A percentile compares a stretch with the other conserved stretches of the same genome.
Evolutionary conservation across 1,140 invertebrate species (phyloP).

Genomic region (Sitophilus oryzae): DNA sequence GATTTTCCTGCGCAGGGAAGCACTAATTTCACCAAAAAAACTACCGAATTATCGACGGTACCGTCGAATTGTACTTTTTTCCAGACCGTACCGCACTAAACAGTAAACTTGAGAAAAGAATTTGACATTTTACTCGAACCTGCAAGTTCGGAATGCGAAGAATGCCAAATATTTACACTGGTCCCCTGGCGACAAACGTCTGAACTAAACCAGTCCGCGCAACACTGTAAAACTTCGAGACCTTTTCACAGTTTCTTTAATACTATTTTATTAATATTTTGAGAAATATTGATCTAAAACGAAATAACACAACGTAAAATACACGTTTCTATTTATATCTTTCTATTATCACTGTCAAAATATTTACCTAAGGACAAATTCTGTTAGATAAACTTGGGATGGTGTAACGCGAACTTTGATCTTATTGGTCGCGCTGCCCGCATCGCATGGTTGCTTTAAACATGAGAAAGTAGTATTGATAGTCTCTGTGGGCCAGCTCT

Average conservation of each 20-base stretch:
- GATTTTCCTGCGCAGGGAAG: background rate
- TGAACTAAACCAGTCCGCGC: conserved; percentile 29
- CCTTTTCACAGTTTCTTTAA: no score
- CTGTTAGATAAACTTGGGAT: conserved; percentile 14
- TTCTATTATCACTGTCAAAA: conserved; percentile 9
- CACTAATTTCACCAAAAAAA: conserved; percentile 5
- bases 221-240: no score
- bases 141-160: conserved; percentile 43
- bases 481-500: background rate
- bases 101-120: conserved; percentile 44
- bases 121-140: conserved; percentile 48
- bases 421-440: conserved; percentile 29
- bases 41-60: background rate
- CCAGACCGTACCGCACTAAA: conserved; percentile 36
- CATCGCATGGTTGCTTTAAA: conserved; percentile 29
- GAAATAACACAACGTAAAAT: background rate
- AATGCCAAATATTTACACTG: conserved; percentile 45
- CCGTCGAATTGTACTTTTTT: conserved; percentile 32
- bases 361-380: conserved; percentile 7
- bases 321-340: background rate
- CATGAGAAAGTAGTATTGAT: conserved; percentile 28
- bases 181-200: conserved; percentile 40
- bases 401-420: conserved; percentile 23
- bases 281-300: no score
- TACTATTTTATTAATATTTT: no score